Base-by-base conservation (phyloP, 2,888 invertebrate genomes). In the Eupithecia pulchellata region DNA sequence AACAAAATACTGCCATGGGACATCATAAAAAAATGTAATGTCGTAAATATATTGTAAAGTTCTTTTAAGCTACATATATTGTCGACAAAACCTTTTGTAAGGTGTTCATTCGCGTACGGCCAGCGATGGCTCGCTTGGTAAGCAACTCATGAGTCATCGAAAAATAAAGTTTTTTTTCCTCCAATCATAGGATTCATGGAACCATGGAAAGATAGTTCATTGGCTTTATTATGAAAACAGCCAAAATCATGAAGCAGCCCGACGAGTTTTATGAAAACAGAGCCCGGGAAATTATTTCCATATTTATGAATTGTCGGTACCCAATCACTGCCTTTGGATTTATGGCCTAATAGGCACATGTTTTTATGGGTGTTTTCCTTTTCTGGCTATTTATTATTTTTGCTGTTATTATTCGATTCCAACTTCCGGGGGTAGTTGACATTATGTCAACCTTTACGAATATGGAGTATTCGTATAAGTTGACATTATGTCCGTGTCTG, bases 291-390 rank as follows among this genome's bases (percentile, higher is more conserved):
- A 72, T 74, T 68, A 77, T 77, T 72, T 74, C 66, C 74, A 75
- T 77, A 77, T 75, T 77, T 77, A 77, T 75, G 74, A 77, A 75
- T 68, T 70, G 73, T 61, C 71, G 72, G 68, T 64, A 61, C 69
- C 74, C 72, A 74, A 74, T 75, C 77, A 71, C 69, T 75, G 77
- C 69, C 34, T 62, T 17, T 47, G 68, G 66, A 69, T 74, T 72
- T 71, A 77, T 72, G 39, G 55, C 68, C 55, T 69, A 66, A 70
- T 64, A 72, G 55, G 66, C 62, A 64, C 66, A 66, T 63, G 58
- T 58, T 69, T 72, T 68, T 8, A 65, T 30, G 9, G 55, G 58
- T 58, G 52, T 47, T 75, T 77, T 77, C 72, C 74, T 75, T 74
- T 72, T 68, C 47, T 42, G 55, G 47, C 17, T 52, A 36, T 65